Evolutionary conservation across 2,797 vertebrate species (phyloP).

Genomic region (Macrochelys suwanniensis): DNA sequence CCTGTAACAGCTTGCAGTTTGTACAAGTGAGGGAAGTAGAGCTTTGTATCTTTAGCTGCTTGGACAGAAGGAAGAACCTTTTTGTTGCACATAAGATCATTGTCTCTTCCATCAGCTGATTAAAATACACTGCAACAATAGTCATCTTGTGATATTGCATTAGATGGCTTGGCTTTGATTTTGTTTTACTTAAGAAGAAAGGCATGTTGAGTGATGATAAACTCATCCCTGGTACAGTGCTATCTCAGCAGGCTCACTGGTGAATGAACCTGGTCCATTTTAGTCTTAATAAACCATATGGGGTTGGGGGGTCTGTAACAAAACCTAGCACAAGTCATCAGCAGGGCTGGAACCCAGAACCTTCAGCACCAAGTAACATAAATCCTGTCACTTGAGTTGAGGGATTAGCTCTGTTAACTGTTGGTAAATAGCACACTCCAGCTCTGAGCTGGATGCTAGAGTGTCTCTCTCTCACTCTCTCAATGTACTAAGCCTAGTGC

Average conservation of each 20-base stretch:
- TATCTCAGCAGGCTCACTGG: neutral
- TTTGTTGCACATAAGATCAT: too few species aligned
- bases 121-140: too few species aligned
- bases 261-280: neutral
- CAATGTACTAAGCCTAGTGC: neutral
- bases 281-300: neutral
- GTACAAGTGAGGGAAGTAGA: too few species aligned
- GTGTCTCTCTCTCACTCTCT: too few species aligned
- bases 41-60: too few species aligned
- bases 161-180: neutral
- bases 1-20: neutral
- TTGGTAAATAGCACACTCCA: neutral
- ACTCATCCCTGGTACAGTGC: neutral
- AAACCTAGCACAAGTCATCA: neutral
- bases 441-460: too few species aligned
- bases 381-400: neutral
- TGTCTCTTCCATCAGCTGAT: too few species aligned
- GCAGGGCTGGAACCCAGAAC: neutral
- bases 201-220: neutral
- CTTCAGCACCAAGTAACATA: rapidly evolving
- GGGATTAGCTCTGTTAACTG: neutral
- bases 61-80: too few species aligned
- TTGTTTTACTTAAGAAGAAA: neutral
- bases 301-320: neutral
- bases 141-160: neutral